phyloP scores from a whole-genome alignment of 1,140 invertebrate species.

The Apis dorsata region DNA sequence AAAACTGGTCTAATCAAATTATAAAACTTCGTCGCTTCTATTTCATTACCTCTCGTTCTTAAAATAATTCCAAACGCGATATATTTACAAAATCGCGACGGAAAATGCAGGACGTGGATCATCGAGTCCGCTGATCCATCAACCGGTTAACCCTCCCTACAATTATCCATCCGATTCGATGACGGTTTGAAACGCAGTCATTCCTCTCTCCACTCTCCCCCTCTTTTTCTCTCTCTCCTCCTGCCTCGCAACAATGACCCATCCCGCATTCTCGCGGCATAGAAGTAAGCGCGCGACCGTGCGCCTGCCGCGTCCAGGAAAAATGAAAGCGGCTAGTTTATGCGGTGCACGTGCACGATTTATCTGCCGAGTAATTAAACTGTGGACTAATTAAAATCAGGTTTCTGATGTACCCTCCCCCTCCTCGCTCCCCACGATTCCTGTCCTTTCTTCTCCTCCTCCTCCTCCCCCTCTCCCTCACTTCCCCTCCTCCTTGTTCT shows the following conservation, averaged over 20 bases:
- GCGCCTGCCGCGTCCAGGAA: conserved; percentile 69
- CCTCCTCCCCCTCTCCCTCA: conserved; percentile 20
- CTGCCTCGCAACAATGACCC: conserved; percentile 69
- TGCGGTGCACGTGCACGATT: conserved; percentile 81
- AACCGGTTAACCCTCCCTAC: conserved; percentile 20
- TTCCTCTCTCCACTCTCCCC: conserved; percentile 58
- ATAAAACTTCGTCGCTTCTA: no score
- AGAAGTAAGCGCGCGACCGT: conserved; percentile 71
- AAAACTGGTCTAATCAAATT: no score
- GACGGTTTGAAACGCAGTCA: conserved; percentile 54
- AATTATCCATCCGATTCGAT: conserved; percentile 53
- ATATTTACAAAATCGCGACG: not conserved
- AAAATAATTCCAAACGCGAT: no score
- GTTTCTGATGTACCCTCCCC: conserved; percentile 79
- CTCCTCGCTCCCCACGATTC: conserved; percentile 49
- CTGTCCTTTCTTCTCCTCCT: conserved; percentile 55
- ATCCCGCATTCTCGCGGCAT: conserved; percentile 75
- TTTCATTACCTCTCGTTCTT: no score
- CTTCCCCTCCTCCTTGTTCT: not conserved
- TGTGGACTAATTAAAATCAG: conserved; percentile 82
- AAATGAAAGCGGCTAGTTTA: conserved; percentile 80
- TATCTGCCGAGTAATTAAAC: conserved; percentile 81
- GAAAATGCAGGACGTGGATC: conserved; percentile 1
- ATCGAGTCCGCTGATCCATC: not conserved
- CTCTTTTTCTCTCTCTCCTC: conserved; percentile 21